Evolutionary conservation across 2,113 vertebrate genomes (phyloP).

Genomic region (Sphyrna mokarran): DNA sequence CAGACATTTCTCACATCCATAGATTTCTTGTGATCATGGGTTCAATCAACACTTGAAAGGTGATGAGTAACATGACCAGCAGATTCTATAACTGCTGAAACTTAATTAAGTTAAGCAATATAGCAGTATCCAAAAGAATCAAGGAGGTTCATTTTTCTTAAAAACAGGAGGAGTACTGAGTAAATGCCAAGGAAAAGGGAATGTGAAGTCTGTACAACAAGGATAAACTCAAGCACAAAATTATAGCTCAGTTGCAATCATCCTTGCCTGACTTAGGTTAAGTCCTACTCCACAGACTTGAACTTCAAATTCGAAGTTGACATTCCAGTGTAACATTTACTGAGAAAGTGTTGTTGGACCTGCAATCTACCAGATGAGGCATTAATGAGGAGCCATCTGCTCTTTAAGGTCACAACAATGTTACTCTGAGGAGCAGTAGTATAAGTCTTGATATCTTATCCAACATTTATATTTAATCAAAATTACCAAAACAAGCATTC

Average conservation of each 20-base stretch:
- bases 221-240: neutral
- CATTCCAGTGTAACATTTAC: too few relatives aligned
- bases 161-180: neutral
- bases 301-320: too few relatives aligned
- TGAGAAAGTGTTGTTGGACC: too few relatives aligned
- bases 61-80: neutral
- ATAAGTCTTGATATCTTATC: neutral
- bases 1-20: neutral
- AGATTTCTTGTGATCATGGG: neutral
- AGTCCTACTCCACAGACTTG: too few relatives aligned
- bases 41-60: neutral
- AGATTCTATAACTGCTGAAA: neutral
- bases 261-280: too few relatives aligned
- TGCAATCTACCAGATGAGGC: too few relatives aligned
- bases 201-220: neutral
- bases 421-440: too few relatives aligned
- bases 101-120: neutral
- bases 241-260: too few relatives aligned
- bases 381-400: too few relatives aligned
- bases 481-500: neutral
- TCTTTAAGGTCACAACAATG: too few relatives aligned
- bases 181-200: neutral
- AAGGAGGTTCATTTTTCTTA: neutral
- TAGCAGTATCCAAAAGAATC: neutral
- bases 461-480: neutral